Evolutionary conservation across 2,797 vertebrate species (phyloP).

Genomic region (Urophycis tenuis): DNA sequence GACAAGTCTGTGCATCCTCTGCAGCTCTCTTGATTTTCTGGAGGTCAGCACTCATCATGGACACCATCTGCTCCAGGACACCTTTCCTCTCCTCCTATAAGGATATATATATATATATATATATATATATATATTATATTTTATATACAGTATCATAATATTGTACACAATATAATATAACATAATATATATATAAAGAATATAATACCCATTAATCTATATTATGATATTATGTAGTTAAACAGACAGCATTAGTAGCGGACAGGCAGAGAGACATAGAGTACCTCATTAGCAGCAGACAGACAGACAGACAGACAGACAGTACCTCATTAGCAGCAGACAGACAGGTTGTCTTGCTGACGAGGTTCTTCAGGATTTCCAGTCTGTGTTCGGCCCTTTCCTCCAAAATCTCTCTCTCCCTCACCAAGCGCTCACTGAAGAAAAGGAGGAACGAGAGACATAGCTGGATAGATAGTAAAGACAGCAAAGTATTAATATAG

Average conservation of each 20-base stretch:
- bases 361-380: slow-evolving; percentile 81
- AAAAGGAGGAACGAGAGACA: neutral
- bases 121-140: neutral
- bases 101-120: neutral
- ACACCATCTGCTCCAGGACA: slow-evolving; percentile 68
- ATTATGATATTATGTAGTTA: too few relatives aligned
- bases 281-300: neutral
- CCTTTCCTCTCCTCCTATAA: slow-evolving; percentile 42
- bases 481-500: neutral
- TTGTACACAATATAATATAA: neutral
- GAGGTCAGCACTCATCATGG: slow-evolving; percentile 74
- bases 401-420: slow-evolving; percentile 74
- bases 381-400: slow-evolving; percentile 78
- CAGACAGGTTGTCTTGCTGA: slow-evolving; percentile 24
- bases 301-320: slow-evolving; percentile 9
- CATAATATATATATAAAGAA: neutral
- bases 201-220: too few relatives aligned
- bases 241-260: too few relatives aligned
- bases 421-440: slow-evolving; percentile 69
- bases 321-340: neutral
- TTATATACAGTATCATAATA: neutral
- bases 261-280: too few relatives aligned
- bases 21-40: slow-evolving; percentile 77
- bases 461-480: neutral
- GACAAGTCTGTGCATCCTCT: slow-evolving; percentile 45